Evolutionary conservation across 2,888 invertebrate species (phyloP), one percentile per base, ranked within the genome.

Genomic region (Schrankia costaestrigalis): DNA sequence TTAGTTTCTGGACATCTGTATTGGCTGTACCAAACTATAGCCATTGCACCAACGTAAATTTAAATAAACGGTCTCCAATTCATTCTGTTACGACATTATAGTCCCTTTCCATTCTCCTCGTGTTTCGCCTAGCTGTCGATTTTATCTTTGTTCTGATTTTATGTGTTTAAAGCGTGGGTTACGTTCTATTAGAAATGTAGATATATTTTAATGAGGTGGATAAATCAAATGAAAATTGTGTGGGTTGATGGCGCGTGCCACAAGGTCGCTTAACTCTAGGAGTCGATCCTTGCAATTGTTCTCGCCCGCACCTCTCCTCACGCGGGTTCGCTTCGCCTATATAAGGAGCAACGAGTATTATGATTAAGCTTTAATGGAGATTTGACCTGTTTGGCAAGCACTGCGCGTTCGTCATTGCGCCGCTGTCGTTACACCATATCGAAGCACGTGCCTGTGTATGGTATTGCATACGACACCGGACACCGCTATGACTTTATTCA

Each of bases 221-320:
- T 79, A 79, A 78, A 81, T 81, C 77, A 74, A 78, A 71, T 70
- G 67, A 56, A 67, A 68, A 5, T 67, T 69, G 63, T 67, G 57
- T 55, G 49, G 58, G 62, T 60, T 60, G 44, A 51, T 55, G 42
- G 46, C 56, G 84, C 86, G 86, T 87, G 86, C 86, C 85, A 62
- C 86, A 84, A 85, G 86, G 85, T 78, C 85, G 79, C 71, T 70
- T 71, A 66, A 67, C 69, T 72, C 71, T 64, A 71, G 79, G 69
- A 75, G 69, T 72, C 58, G 73, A 63, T 73, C 71, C 72, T 63
- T 45, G 59, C 49, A 41, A 61, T 42, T 49, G 57, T 57, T 67
- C 75, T 69, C 73, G 63, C 78, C 76, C 73, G 65, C 78, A 63
- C 76, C 32, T 39, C 36, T 15, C 19, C 59, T 46, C 52, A 46